Conservation (phyloP, 2,113 vertebrate species). For the Poeciliopsis retropinna region DNA sequence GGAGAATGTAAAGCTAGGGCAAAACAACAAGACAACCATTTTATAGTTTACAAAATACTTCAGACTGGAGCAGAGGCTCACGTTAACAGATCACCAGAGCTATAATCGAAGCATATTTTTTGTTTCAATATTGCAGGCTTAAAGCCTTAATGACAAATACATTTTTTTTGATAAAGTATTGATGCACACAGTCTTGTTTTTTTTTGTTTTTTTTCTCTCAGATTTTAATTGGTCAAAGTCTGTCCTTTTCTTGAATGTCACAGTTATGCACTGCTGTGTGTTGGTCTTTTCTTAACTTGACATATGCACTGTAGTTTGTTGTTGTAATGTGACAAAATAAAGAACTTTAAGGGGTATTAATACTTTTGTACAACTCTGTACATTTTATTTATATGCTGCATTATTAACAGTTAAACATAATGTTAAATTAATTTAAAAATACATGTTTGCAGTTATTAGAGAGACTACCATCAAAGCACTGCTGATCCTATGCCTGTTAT, state of each 20-base stretch:
- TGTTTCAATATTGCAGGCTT: too few species aligned
- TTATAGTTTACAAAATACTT: too few species aligned
- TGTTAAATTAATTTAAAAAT: conserved; percentile 40
- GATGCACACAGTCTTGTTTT: background rate
- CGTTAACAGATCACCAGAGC: background rate
- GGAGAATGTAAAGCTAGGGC: background rate
- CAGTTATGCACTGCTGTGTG: background rate
- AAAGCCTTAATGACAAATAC: too few species aligned
- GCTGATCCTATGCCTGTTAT: conserved; percentile 55
- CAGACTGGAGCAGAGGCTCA: background rate
- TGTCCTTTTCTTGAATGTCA: background rate
- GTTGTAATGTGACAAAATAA: background rate
- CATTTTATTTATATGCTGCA: conserved; percentile 2
- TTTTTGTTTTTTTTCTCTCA: too few species aligned
- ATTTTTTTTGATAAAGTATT: too few species aligned
- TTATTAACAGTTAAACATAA: background rate
- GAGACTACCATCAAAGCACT: conserved; percentile 22
- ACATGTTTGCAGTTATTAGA: background rate
- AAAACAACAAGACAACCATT: too few species aligned
- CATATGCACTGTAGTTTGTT: background rate
- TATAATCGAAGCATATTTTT: background rate
- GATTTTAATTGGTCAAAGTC: background rate
- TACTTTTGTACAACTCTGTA: background rate
- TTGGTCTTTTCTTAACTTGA: background rate
- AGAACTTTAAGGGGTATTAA: background rate